These are phyloP conservation scores for Arbacia lixula DNA, from an alignment of 53 echinoderm and acorn worm species.

Conservation along the genomic window DNA sequence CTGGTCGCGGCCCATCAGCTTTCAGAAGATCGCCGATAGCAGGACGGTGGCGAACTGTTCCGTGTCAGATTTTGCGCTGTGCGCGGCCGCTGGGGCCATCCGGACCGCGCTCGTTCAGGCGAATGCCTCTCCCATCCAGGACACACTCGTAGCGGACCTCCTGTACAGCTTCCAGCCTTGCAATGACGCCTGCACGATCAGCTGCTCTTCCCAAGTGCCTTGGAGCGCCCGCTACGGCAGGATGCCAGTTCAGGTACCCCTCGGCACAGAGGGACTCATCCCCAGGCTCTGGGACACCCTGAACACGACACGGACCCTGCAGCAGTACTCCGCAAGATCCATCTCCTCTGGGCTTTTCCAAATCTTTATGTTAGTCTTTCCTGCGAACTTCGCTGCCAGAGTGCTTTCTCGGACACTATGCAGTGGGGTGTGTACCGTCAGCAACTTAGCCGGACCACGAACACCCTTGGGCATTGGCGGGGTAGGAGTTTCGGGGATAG, in stretches of 20 bases:
- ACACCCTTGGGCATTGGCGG: background rate
- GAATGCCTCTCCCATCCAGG: background rate
- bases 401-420: constrained; percentile 21
- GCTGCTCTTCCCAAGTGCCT: constrained; percentile 24
- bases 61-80: constrained; percentile 21
- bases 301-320: constrained; percentile 19
- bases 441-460: background rate
- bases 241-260: constrained; percentile 21
- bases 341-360: constrained; percentile 22
- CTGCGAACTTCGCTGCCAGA: background rate
- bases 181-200: constrained; percentile 9
- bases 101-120: background rate
- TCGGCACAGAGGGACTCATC: constrained; percentile 31
- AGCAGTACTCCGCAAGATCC: constrained; percentile 32
- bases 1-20: constrained; percentile 31
- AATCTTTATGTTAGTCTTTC: background rate
- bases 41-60: constrained; percentile 23
- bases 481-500: background rate
- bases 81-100: constrained; percentile 20
- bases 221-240: constrained; percentile 17
- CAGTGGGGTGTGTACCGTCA: constrained; percentile 23
- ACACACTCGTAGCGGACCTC: background rate
- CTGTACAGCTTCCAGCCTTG: constrained; percentile 29
- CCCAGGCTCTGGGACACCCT: constrained; percentile 39
- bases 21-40: constrained; percentile 28